Conservation (phyloP, 2,888 invertebrate genomes). For the Ptychoptera contaminata region DNA sequence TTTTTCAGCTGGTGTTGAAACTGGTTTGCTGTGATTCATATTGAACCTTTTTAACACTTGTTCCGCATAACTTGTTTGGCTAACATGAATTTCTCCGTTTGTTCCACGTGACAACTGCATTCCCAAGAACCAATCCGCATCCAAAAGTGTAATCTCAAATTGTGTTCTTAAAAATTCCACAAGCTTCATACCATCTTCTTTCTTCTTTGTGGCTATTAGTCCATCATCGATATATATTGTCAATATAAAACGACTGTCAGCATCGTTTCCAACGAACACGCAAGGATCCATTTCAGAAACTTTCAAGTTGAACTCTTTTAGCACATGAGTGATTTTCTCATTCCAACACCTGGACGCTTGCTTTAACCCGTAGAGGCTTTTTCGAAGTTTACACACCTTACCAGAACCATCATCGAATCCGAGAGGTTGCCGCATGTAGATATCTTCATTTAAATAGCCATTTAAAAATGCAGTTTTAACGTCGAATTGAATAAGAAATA, state of each 20-base stretch:
- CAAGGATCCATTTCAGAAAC: background rate
- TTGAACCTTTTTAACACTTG: too few relatives aligned
- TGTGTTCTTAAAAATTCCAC: background rate
- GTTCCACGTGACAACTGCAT: background rate
- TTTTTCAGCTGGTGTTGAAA: background rate
- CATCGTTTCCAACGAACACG: background rate
- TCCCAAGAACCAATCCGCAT: constrained; percentile 2
- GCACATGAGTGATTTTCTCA: too few relatives aligned
- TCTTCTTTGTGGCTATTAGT: constrained; percentile 2
- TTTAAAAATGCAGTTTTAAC: too few relatives aligned
- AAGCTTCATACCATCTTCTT: background rate
- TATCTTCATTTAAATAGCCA: background rate
- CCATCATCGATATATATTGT: constrained; percentile 6
- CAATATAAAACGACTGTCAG: too few relatives aligned
- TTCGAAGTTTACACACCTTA: background rate
- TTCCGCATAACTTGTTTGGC: too few relatives aligned
- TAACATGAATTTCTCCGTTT: too few relatives aligned
- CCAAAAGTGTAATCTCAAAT: background rate
- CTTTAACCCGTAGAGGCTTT: background rate
- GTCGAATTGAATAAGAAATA: too few relatives aligned
- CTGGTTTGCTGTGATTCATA: too few relatives aligned
- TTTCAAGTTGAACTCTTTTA: too few relatives aligned
- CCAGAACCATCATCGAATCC: background rate
- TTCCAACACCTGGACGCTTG: too few relatives aligned
- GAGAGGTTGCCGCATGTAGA: background rate